Percentiles rank a stretch among this genome's conserved stretches.
These are phyloP conservation scores for Rhea pennata DNA, from an alignment of 2,113 vertebrate species.

Conservation along the genomic window DNA sequence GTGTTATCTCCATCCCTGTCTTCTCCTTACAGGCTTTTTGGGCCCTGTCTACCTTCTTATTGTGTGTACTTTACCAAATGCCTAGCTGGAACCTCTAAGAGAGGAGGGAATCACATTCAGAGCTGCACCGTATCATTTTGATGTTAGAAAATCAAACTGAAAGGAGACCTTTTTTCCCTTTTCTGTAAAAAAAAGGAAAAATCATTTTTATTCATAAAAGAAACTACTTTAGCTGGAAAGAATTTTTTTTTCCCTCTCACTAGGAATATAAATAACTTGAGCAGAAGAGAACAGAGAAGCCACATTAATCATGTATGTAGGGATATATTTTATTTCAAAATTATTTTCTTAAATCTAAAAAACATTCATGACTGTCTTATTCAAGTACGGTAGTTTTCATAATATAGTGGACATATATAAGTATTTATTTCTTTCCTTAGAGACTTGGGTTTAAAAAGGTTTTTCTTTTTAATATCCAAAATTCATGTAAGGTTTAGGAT, in stretches of 20 bases:
- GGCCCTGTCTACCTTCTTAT: background rate
- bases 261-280: constrained; percentile 71
- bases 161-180: constrained; percentile 31
- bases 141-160: constrained; percentile 31
- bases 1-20: background rate
- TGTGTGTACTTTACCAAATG: background rate
- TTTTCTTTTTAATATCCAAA: constrained; percentile 73
- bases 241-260: constrained; percentile 39
- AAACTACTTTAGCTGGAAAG: constrained; percentile 57
- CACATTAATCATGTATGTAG: constrained; percentile 68
- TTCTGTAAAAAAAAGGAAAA: background rate
- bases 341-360: constrained; percentile 70
- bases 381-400: constrained; percentile 62
- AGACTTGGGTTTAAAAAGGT: constrained; percentile 51
- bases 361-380: constrained; percentile 60
- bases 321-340: constrained; percentile 65
- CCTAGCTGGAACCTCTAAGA: background rate
- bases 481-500: constrained; percentile 70
- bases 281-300: constrained; percentile 66
- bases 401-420: constrained; percentile 62
- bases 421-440: constrained; percentile 71
- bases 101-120: background rate
- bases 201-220: constrained; percentile 66
- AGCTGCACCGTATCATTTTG: constrained; percentile 27
- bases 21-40: background rate